Evolutionary conservation across 2,888 invertebrate genomes (phyloP), one percentile per base, ranked within the genome.

Genomic region (Xanthia togata): DNA sequence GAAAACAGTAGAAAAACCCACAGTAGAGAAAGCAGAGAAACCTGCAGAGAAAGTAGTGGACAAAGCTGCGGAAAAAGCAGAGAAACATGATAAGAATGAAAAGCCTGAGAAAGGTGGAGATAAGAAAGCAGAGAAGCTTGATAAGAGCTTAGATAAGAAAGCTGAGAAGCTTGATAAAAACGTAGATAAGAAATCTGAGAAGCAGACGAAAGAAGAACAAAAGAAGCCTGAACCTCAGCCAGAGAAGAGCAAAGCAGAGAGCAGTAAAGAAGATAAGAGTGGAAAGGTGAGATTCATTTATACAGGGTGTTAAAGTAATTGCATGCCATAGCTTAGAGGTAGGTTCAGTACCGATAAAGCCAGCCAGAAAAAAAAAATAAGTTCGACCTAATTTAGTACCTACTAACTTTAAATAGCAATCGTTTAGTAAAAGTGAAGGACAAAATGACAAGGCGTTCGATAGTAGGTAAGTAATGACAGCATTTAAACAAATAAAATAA

Each of bases 201-300:
- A 78, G 63, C 80, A 84, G 41, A 73, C 76, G 12, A 88, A 87
- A 60, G 88, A 88, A 74, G 74, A 57, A 55, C 72, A 67, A 0
- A 85, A 89, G 55, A 87, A 89, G 70, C 82, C 80, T 17, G 85
- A 88, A 59, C 62, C 87, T 0, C 84, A 84, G 50, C 70, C 82
- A 4, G 89, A 91, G 73, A 90, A 90, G 73, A 84, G 88, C 44
- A 92, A 89, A 84, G 90, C 89, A 65, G 90, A 92, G 6, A 78
- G 80, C 53, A 90, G 82, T 64, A 92, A 92, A 86, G 92, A 90
- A 76, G 94, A 94, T 41, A 93, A 93, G 86, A 89, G 82, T 85
- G 90, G 84, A 80, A 95, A 95, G 93, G 95, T 95, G 83, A 79
- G 88, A 81, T 55, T 31, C 14, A 6, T 38, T 68, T 23, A 5